A percentile compares a stretch with the other conserved stretches of the same genome.
Evolutionary conservation across 2,888 invertebrate species (phyloP).

Genomic region (Labia minor): DNA sequence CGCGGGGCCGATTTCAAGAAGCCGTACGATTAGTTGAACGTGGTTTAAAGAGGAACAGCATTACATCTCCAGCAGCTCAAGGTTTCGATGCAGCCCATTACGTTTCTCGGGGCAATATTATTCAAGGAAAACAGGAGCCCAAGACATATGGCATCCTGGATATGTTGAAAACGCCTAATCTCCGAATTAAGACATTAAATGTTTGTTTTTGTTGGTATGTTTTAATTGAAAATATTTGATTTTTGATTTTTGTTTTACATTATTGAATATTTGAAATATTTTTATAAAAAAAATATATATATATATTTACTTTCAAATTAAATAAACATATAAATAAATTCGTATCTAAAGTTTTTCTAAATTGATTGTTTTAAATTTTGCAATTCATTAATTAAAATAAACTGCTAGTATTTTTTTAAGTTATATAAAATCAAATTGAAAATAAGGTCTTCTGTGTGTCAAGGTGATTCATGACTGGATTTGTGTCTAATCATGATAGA

Average conservation of each 20-base stretch:
- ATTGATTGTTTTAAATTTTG: too few relatives aligned
- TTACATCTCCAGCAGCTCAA: conserved; percentile 38
- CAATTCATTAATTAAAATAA: too few relatives aligned
- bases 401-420: too few relatives aligned
- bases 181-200: conserved; percentile 67
- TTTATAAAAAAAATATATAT: too few relatives aligned
- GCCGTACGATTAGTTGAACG: conserved; percentile 62
- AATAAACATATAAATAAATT: too few relatives aligned
- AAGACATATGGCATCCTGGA: conserved; percentile 52
- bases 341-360: too few relatives aligned
- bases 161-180: conserved; percentile 68
- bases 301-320: too few relatives aligned
- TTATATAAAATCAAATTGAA: too few relatives aligned
- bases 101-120: conserved; percentile 49
- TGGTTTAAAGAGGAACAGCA: conserved; percentile 57
- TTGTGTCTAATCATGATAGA: too few relatives aligned
- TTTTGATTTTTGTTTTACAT: background rate
- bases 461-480: too few relatives aligned
- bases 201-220: conserved; percentile 64
- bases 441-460: too few relatives aligned
- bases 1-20: conserved; percentile 61
- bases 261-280: background rate
- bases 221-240: background rate
- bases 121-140: conserved; percentile 38
- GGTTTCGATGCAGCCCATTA: conserved; percentile 51